Evolutionary conservation across 1,140 invertebrate genomes (phyloP).

Genomic region (Agrypnia vestita): DNA sequence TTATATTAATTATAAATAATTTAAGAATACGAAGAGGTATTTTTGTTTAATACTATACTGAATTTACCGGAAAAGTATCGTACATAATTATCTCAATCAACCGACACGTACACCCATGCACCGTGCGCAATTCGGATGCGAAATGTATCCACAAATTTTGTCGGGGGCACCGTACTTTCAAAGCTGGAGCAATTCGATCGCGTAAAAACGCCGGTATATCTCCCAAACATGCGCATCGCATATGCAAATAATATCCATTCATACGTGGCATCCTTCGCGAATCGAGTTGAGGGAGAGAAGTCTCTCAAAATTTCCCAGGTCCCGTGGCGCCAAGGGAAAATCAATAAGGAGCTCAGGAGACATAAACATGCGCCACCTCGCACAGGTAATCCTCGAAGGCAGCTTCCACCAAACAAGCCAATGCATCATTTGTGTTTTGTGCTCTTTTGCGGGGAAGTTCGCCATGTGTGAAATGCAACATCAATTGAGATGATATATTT

Average conservation of each 20-base stretch:
- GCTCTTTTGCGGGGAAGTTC: too few relatives aligned
- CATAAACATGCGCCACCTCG: conserved; percentile 34
- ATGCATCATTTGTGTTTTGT: too few relatives aligned
- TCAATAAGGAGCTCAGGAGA: conserved; percentile 53
- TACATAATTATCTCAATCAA: not conserved
- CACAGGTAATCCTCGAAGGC: conserved; percentile 10
- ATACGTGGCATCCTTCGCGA: conserved; percentile 56
- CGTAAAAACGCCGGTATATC: conserved; percentile 51
- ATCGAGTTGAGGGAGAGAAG: conserved; percentile 48
- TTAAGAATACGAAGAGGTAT: too few relatives aligned
- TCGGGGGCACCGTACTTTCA: conserved; percentile 34
- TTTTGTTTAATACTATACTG: too few relatives aligned
- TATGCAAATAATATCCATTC: conserved; percentile 61
- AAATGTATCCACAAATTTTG: conserved; percentile 38
- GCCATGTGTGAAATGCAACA: too few relatives aligned
- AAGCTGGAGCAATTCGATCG: conserved; percentile 43
- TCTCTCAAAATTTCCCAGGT: conserved; percentile 54
- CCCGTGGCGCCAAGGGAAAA: conserved; percentile 54
- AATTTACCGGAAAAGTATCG: too few relatives aligned
- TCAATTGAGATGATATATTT: too few relatives aligned
- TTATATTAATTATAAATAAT: too few relatives aligned
- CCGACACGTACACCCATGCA: conserved; percentile 3
- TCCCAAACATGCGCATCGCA: conserved; percentile 53
- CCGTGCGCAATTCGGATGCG: conserved; percentile 36
- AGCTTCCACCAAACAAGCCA: conserved; percentile 1